Percentiles rank a stretch among this genome's conserved stretches.
phyloP scores from a whole-genome alignment of 2,113 vertebrate genomes.

The Sclerurus mexicanus region DNA sequence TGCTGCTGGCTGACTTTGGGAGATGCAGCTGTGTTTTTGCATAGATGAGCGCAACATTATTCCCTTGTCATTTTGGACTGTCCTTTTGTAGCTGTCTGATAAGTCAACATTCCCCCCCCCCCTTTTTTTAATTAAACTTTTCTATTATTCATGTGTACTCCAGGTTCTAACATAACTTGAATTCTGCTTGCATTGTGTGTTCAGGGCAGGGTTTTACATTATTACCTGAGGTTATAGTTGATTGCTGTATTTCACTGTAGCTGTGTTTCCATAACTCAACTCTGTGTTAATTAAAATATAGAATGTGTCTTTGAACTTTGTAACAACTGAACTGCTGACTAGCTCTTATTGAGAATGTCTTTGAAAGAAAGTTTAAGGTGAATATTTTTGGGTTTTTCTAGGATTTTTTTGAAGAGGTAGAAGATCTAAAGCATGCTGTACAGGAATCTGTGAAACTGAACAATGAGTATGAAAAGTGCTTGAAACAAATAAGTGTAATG shows the following conservation, averaged over 20 bases:
- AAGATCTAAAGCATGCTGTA: constrained; percentile 69
- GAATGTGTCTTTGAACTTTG: background rate
- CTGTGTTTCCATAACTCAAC: background rate
- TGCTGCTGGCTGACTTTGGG: background rate
- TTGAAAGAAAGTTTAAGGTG: background rate
- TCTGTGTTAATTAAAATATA: background rate
- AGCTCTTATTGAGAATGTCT: background rate
- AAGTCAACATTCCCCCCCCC: background rate
- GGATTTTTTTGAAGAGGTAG: constrained; percentile 72
- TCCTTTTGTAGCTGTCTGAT: background rate
- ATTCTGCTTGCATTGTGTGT: background rate
- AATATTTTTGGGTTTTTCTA: constrained; percentile 33
- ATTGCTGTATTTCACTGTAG: rapidly evolving
- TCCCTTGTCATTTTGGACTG: background rate
- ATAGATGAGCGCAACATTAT: background rate
- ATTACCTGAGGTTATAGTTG: background rate
- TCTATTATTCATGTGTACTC: background rate
- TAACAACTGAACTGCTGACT: background rate
- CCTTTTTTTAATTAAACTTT: background rate
- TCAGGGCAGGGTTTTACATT: background rate
- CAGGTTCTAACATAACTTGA: background rate
- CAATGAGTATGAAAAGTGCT: constrained; percentile 65
- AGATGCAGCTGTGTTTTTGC: rapidly evolving
- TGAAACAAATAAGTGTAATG: constrained; percentile 56
- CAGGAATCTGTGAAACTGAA: constrained; percentile 65